These are phyloP conservation scores for Ormyrus thymus DNA, from an alignment of 2,888 invertebrate genomes.

Conservation along the genomic window DNA sequence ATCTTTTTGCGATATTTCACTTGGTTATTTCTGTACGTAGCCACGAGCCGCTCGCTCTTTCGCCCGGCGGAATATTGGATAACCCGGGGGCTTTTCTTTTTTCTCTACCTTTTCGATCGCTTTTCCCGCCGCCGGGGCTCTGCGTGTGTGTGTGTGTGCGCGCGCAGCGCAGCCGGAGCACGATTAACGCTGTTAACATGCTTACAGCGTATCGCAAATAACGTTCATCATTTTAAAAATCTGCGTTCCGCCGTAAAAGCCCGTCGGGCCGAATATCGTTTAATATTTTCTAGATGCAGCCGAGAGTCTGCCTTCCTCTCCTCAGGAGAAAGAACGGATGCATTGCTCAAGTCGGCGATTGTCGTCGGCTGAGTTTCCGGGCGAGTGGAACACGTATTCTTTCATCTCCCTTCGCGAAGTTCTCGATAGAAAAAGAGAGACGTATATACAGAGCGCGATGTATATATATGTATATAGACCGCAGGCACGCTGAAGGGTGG, in stretches of 20 bases:
- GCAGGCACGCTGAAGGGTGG: conserved; percentile 1
- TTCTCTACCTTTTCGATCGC: neutral
- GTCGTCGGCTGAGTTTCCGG: conserved; percentile 35
- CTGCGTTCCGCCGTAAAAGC: too few relatives aligned
- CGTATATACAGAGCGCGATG: neutral
- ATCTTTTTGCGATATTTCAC: conserved; percentile 67
- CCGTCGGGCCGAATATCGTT: conserved; percentile 1
- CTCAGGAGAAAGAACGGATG: neutral
- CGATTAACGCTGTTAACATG: neutral
- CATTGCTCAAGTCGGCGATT: conserved; percentile 46
- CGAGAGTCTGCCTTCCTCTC: neutral
- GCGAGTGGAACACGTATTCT: conserved; percentile 47
- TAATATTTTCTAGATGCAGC: neutral
- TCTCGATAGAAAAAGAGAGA: conserved; percentile 57
- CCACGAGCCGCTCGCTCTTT: conserved; percentile 9
- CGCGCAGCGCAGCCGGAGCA: neutral
- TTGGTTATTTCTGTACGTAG: conserved; percentile 63
- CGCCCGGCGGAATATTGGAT: conserved; percentile 4
- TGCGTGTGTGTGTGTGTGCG: too few relatives aligned
- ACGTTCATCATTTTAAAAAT: neutral
- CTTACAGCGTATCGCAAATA: neutral
- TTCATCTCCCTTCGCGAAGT: conserved; percentile 53
- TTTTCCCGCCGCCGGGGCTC: neutral
- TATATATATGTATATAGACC: neutral
- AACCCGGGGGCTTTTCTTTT: conserved; percentile 1